Percentiles rank a stretch among this genome's conserved stretches.
Conservation (phyloP, 2,113 vertebrate species). For the Lota lota region DNA sequence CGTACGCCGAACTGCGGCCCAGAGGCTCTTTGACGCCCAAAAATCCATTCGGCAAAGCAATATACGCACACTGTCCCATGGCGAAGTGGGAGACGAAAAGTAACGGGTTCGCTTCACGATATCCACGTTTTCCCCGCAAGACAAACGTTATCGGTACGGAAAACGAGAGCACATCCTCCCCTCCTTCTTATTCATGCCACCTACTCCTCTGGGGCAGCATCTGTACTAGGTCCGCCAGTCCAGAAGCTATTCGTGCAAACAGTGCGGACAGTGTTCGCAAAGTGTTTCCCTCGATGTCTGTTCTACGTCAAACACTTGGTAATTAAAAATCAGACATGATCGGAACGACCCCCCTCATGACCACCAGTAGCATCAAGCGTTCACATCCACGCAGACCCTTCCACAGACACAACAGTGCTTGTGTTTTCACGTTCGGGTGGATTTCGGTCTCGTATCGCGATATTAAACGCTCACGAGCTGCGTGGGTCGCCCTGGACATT, state of each 20-base stretch:
- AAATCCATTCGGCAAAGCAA: slow-evolving; percentile 42
- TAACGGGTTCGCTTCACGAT: neutral
- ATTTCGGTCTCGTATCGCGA: slow-evolving; percentile 66
- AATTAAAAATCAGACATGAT: slow-evolving; percentile 20
- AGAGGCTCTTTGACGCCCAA: slow-evolving; percentile 54
- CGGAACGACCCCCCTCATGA: slow-evolving; percentile 50
- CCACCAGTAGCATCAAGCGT: slow-evolving; percentile 50
- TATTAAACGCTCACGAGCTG: slow-evolving; percentile 17
- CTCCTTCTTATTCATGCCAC: slow-evolving; percentile 41
- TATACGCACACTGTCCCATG: slow-evolving; percentile 22
- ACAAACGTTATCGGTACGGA: slow-evolving; percentile 57
- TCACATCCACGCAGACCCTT: slow-evolving; percentile 54
- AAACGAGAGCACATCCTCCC: slow-evolving; percentile 65
- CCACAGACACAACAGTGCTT: slow-evolving; percentile 36
- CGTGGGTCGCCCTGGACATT: no score
- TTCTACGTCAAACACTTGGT: neutral
- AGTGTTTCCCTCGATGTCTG: neutral
- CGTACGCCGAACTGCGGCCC: slow-evolving; percentile 65
- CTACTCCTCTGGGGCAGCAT: slow-evolving; percentile 65
- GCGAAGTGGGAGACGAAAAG: neutral
- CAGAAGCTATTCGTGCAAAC: slow-evolving; percentile 20
- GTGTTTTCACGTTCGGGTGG: slow-evolving; percentile 39
- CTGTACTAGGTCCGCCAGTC: slow-evolving; percentile 55
- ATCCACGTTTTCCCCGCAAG: slow-evolving; percentile 15
- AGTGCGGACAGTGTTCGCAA: neutral